Evolutionary conservation across 2,888 invertebrate genomes (phyloP), one percentile per base, ranked within the genome.

Genomic region (Tillus elongatus): DNA sequence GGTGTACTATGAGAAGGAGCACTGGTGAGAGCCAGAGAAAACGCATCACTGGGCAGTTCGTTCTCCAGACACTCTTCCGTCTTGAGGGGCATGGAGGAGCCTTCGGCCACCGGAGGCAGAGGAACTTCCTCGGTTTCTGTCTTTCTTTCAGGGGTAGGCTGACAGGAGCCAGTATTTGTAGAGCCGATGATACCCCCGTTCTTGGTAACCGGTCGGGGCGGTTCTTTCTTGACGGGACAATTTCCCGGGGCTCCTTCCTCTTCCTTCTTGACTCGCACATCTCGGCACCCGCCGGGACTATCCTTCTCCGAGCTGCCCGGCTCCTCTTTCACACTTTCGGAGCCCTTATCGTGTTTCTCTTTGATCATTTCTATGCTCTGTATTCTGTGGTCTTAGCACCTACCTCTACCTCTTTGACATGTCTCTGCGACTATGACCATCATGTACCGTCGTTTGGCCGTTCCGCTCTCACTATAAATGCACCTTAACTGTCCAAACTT

Each of bases 291-390:
- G 46, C 52, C 60, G 33, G 59, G 49, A 46, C 58, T 53, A 45
- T 63, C 64, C 47, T 65, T 66, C 44, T 65, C 65, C 36, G 65
- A 62, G 50, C 61, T 63, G 46, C 62, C 56, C 43, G 66, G 58
- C 52, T 66, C 67, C 54, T 67, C 66, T 58, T 67, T 66, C 47
- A 64, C 60, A 50, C 56, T 59, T 43, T 66, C 66, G 46, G 63
- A 55, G 51, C 64, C 63, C 49, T 67, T 67, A 40, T 67, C 67
- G 57, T 65, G 61, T 57, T 67, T 67, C 56, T 67, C 67, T 55
- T 67, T 67, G 56, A 67, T 66, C 67, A 67, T 67, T 55, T 60
- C 59, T 53, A 47, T 53, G 49, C 51, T 50, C 50, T 57, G 58
- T 60, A 59, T 61, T 55, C 57, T 57, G 56, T 54, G 54, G 53